Base-by-base conservation (phyloP, 2,797 vertebrate genomes). In the Ptychadena robeensis region DNA sequence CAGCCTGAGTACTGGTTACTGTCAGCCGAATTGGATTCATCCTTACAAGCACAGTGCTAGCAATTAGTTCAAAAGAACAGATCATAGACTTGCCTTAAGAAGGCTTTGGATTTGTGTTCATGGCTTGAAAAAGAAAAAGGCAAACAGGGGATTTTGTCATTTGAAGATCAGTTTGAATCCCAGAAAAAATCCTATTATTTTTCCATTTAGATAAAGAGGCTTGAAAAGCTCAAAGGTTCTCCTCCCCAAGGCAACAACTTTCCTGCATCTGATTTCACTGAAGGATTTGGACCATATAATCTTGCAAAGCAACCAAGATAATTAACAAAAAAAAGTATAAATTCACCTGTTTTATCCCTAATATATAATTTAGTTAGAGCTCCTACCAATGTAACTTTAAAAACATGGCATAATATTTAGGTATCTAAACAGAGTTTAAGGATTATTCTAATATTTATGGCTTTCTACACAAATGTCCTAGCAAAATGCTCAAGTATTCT, bases 111-210 rank as follows among this genome's bases (percentile, higher is more conserved):
- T 93, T 88, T 92, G 93, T 93, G 91, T 91, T 91, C 90, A 88
- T 72, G 86, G 88, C 89, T 92, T 89, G 90, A 89, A 88, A 90
- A 91, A 90, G 91, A 88, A 90, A 91, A 91, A 90, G 89, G 88
- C 91, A 91, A 92, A 88, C 89, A 88, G 89, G 89, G 86, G 89
- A 89, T 92, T 90, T 91, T 93, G 90, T 92, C 90, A 87, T 93
- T 89, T 90, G 89, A 93, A 93, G 95, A 94, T 95, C 96, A 96
- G 89, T 93, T 93, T 95, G 96, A 96, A 94, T 95, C 94, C 94
- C 91, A 91, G 93, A 95, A 96, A 71, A 85, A 97, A 98, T 97
- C 96, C 94, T 92, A 96, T 97, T 97, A 97, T 94, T 91, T 80
- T 90, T 91, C 90, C 91, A 93, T 95, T 95, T 89, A 90, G 89